Conservation (phyloP, 1,140 invertebrate genomes). For the Heterodera schachtii region DNA sequence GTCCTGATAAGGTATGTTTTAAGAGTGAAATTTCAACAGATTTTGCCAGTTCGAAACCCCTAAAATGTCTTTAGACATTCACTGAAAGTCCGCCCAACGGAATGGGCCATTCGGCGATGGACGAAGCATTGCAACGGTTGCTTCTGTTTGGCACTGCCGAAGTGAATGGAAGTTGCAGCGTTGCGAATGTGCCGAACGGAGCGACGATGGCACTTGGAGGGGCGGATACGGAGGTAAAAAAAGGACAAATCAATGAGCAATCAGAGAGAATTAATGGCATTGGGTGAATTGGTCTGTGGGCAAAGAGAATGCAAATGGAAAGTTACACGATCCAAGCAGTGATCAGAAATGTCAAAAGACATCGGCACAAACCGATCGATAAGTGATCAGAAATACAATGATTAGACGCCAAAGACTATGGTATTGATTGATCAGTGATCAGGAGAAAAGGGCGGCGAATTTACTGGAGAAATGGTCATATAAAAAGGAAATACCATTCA, state of each 20-base stretch:
- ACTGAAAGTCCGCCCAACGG: conserved; percentile 8
- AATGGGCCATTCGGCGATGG: not conserved
- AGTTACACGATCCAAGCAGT: too few relatives aligned
- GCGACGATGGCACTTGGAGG: not conserved
- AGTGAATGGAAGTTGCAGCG: not conserved
- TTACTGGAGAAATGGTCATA: too few relatives aligned
- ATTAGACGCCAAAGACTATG: too few relatives aligned
- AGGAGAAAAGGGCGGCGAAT: too few relatives aligned
- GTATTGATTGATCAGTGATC: too few relatives aligned
- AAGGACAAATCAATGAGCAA: not conserved
- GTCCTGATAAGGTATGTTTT: not conserved
- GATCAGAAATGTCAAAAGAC: too few relatives aligned
- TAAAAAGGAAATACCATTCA: too few relatives aligned
- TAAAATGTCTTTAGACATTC: not conserved
- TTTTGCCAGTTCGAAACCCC: too few relatives aligned
- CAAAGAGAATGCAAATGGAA: not conserved
- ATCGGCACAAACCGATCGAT: too few relatives aligned
- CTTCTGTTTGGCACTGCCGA: conserved; percentile 6
- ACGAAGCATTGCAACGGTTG: not conserved
- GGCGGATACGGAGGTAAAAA: not conserved
- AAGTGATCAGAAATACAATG: too few relatives aligned
- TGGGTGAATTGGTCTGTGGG: not conserved
- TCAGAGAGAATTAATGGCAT: not conserved
- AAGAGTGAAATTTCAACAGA: not conserved
- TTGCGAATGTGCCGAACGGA: not conserved